Conservation (phyloP, 2,888 invertebrate genomes). For the Noctua pronuba region DNA sequence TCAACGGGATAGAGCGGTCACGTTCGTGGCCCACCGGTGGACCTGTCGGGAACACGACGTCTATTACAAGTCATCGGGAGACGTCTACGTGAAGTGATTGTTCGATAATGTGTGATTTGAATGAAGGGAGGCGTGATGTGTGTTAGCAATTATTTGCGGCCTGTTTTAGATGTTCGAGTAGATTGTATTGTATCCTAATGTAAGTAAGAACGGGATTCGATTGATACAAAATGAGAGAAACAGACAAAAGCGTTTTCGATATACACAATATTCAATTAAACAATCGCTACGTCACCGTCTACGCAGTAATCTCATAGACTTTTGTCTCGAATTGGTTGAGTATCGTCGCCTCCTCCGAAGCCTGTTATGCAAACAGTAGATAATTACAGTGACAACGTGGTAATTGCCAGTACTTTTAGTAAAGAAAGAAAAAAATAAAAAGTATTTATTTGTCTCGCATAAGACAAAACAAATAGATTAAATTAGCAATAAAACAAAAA, state of each 20-base stretch:
- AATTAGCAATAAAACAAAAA: no score
- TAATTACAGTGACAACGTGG: neutral
- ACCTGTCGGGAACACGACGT: constrained; percentile 66
- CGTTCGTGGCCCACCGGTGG: constrained; percentile 72
- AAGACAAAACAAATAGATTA: no score
- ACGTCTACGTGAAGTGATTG: constrained; percentile 75
- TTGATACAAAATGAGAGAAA: neutral
- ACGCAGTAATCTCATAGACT: constrained; percentile 16
- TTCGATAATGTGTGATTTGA: constrained; percentile 66
- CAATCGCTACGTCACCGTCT: neutral
- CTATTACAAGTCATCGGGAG: constrained; percentile 74
- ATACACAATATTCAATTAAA: neutral
- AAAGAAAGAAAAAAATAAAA: no score
- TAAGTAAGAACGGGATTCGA: neutral
- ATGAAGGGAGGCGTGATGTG: constrained; percentile 29
- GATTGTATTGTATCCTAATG: neutral
- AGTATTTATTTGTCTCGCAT: no score
- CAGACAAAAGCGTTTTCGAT: neutral
- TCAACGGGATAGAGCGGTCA: constrained; percentile 73
- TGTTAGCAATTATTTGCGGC: constrained; percentile 9
- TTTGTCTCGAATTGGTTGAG: neutral
- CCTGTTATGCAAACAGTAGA: neutral
- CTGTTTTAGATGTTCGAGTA: neutral
- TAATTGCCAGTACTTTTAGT: neutral
- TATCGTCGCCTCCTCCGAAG: neutral